Evolutionary conservation across 2,888 invertebrate genomes (phyloP), one percentile per base, ranked within the genome.

Genomic region (Drosophila parthenogenetica): DNA sequence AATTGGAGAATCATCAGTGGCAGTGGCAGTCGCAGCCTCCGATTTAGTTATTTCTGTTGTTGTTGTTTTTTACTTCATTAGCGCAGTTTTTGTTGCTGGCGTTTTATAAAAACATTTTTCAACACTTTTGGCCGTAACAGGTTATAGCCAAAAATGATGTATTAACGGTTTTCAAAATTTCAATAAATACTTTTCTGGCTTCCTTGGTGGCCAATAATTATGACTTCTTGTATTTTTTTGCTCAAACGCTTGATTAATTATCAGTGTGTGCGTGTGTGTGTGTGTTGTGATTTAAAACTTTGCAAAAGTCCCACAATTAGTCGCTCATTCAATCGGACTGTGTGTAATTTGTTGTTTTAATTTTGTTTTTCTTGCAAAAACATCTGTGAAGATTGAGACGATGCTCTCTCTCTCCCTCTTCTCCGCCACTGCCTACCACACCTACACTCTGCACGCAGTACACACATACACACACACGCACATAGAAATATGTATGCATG

Each of bases 1-100:
- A 83, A 81, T 81, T 87, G 87, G 85, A 87, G 82, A 83, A 81
- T 83, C 82, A 83, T 83, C 85, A 66, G 79, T 79, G 59, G 61
- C 62, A 48, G 79, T 87, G 87, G 87, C 85, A 66, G 79, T 79
- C 62, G 61, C 62, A 48, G 79, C 71, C 77, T 67, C 67, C 76
- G 66, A 62, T 76, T 76, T 51, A 66, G 57, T 67, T 76, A 58
- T 67, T 55, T 40, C 61, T 69, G 43, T 55, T 55, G 45, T 64
- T 69, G 43, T 55, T 67, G 59, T 11, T 70, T 70, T 62, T 87
- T 69, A 84, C 81, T 83, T 83, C 87, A 83, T 83, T 83, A 87
- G 82, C 87, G 74, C 53, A 61, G 75, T 65, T 74, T 82, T 76
- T 50, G 49, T 58, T 57, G 62, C 61, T 65, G 17, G 59, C 62